A percentile compares a stretch with the other conserved stretches of the same genome.
Evolutionary conservation across 2,888 invertebrate species (phyloP).

Genomic region (Aricia artaxerxes): DNA sequence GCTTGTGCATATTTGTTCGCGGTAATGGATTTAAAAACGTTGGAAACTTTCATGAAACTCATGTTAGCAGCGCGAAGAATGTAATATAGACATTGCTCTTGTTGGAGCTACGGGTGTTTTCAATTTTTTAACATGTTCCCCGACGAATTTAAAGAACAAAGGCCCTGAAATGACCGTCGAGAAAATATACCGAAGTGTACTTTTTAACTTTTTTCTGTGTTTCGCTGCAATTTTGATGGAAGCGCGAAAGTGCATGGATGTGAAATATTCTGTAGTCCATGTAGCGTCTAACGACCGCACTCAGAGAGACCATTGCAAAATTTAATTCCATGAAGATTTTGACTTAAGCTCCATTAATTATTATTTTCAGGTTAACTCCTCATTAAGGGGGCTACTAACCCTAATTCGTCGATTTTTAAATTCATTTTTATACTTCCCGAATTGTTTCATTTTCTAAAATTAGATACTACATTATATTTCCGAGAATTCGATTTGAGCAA

Average conservation of each 20-base stretch:
- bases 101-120: background rate
- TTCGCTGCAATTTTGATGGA: background rate
- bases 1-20: slow-evolving; percentile 16
- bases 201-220: background rate
- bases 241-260: background rate
- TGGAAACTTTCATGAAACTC: background rate
- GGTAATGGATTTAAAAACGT: slow-evolving; percentile 28
- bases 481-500: too few species aligned
- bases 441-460: too few species aligned
- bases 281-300: too few species aligned
- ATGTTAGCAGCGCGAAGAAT: slow-evolving; percentile 33
- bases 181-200: slow-evolving; percentile 6
- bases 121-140: slow-evolving; percentile 4
- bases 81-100: slow-evolving; percentile 33
- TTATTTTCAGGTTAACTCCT: too few species aligned
- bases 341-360: too few species aligned
- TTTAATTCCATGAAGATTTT: too few species aligned
- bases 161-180: background rate
- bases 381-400: too few species aligned
- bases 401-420: too few species aligned
- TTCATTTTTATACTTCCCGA: too few species aligned
- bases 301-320: too few species aligned
- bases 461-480: too few species aligned
- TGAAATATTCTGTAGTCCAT: background rate
- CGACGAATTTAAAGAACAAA: slow-evolving; percentile 6